These are phyloP conservation scores for Melanogrammus aeglefinus DNA, from an alignment of 2,797 vertebrate genomes.

Conservation along the genomic window DNA sequence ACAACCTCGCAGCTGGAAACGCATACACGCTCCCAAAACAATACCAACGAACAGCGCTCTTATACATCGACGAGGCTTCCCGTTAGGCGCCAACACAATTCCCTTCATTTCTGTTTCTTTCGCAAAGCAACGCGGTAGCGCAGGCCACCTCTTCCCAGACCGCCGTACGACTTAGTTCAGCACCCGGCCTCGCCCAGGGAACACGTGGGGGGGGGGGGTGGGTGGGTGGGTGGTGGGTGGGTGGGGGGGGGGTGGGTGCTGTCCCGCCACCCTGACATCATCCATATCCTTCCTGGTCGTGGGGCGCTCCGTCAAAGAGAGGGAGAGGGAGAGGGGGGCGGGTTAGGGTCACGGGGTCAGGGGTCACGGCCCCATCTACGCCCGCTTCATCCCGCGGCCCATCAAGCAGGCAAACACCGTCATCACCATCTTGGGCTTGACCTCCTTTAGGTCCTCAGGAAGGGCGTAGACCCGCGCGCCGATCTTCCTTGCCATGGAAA, in stretches of 20 bases:
- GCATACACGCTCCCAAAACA: slow-evolving; percentile 44
- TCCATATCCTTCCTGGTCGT: slow-evolving; percentile 62
- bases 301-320: slow-evolving; percentile 29
- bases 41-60: slow-evolving; percentile 40
- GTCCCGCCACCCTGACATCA: slow-evolving; percentile 41
- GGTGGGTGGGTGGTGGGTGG: too few relatives aligned
- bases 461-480: slow-evolving; percentile 94
- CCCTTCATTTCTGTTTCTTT: slow-evolving; percentile 15
- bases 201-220: background rate
- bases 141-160: background rate
- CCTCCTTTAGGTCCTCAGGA: slow-evolving; percentile 94
- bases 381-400: slow-evolving; percentile 94
- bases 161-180: background rate
- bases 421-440: slow-evolving; percentile 99
- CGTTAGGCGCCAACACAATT: slow-evolving; percentile 40
- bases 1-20: slow-evolving; percentile 66
- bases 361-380: slow-evolving; percentile 65
- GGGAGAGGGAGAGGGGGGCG: background rate
- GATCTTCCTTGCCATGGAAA: slow-evolving; percentile 97
- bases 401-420: slow-evolving; percentile 98
- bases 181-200: background rate
- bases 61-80: slow-evolving; percentile 37
- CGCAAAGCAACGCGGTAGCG: slow-evolving; percentile 9
- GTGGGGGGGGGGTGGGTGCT: background rate
- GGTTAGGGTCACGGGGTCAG: background rate